phyloP scores from a whole-genome alignment of 2,113 vertebrate species.

The Grus americana region DNA sequence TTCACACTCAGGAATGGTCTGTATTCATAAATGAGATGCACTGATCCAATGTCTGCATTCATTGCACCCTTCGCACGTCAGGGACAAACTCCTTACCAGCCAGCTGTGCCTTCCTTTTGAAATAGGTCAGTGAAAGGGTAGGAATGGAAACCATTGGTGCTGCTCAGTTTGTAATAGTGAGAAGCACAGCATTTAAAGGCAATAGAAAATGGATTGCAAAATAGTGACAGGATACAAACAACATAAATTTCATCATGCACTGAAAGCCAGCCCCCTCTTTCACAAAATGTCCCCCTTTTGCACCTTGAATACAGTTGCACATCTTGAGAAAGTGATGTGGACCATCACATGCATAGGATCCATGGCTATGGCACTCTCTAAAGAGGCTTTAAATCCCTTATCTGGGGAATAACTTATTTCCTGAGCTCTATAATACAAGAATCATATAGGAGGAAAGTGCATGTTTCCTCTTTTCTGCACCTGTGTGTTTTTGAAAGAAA shows the following conservation, averaged over 20 bases:
- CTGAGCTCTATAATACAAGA: not conserved
- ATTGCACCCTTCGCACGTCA: accelerated
- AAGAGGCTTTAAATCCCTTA: not conserved
- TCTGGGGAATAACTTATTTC: not conserved
- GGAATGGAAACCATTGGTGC: accelerated
- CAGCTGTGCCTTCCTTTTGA: not conserved
- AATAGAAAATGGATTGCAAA: not conserved
- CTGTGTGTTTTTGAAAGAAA: not conserved
- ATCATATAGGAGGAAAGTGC: not conserved
- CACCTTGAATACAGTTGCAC: not conserved
- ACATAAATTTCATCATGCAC: not conserved
- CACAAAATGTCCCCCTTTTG: not conserved
- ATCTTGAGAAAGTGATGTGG: not conserved
- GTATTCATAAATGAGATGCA: not conserved
- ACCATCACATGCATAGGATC: not conserved
- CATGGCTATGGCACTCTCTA: not conserved
- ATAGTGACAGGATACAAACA: not conserved
- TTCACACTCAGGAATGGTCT: not conserved
- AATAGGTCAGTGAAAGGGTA: not conserved
- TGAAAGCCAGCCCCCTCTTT: not conserved
- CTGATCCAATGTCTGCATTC: not conserved
- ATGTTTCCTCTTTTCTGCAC: not conserved
- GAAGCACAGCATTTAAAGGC: not conserved
- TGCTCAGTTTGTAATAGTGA: not conserved
- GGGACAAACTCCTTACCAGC: not conserved